These are phyloP conservation scores for Danio aesculapii DNA, from an alignment of 2,797 vertebrate species.

Conservation along the genomic window DNA sequence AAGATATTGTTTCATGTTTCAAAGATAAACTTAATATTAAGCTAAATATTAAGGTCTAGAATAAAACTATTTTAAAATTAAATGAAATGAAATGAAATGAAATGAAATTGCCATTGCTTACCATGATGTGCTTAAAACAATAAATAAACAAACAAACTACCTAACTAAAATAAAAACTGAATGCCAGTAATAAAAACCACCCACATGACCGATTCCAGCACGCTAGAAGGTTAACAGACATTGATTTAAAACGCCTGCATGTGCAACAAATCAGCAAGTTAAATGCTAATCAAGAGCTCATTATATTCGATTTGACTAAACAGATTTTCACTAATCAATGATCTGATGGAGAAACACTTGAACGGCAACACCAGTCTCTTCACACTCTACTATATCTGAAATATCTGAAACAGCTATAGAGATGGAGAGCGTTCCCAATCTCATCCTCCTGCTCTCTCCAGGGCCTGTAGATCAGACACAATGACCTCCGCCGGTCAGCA, in stretches of 20 bases:
- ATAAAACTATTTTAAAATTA: too few relatives aligned
- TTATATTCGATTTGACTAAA: neutral
- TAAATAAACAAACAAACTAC: neutral
- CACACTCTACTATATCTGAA: neutral
- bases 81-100: too few relatives aligned
- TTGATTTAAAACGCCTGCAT: neutral
- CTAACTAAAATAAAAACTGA: neutral
- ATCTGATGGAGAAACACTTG: neutral
- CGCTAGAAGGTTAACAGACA: neutral
- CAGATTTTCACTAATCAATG: neutral
- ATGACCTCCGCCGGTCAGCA: conserved; percentile 21
- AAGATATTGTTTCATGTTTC: too few relatives aligned
- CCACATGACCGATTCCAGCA: neutral
- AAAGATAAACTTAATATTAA: too few relatives aligned
- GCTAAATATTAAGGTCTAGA: too few relatives aligned
- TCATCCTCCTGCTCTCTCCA: conserved; percentile 33
- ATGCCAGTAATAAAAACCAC: too few relatives aligned
- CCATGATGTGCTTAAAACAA: too few relatives aligned
- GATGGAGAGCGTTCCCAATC: conserved; percentile 15
- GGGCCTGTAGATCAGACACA: conserved; percentile 22
- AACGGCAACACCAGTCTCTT: neutral
- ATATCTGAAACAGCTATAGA: conserved; percentile 13
- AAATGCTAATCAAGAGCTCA: neutral
- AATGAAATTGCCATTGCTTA: too few relatives aligned
- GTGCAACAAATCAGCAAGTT: neutral